Percentiles rank a stretch among this genome's conserved stretches.
Conservation (phyloP, 2,888 invertebrate genomes). For the Eumacrocentrus americanus region DNA sequence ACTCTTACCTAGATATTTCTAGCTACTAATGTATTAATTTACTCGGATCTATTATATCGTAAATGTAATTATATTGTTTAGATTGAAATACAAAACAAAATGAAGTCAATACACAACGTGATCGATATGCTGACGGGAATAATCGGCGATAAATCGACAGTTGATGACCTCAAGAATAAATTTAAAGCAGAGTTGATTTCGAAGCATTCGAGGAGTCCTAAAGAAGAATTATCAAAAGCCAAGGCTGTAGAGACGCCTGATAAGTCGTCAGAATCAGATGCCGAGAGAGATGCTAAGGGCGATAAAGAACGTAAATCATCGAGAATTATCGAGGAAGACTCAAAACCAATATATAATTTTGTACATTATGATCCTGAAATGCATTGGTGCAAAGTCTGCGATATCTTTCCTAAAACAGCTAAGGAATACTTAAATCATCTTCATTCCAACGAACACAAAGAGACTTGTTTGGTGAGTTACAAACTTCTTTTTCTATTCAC, state of each 20-base stretch:
- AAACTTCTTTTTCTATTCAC: constrained; percentile 33
- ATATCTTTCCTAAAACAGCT: constrained; percentile 85
- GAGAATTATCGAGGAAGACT: constrained; percentile 48
- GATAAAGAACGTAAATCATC: constrained; percentile 46
- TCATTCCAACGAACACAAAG: constrained; percentile 78
- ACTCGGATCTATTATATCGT: background rate
- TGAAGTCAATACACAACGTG: constrained; percentile 84
- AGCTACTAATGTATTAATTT: no score
- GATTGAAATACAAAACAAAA: constrained; percentile 79
- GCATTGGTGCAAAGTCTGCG: constrained; percentile 89
- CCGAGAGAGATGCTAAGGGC: constrained; percentile 51
- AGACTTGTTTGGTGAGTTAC: constrained; percentile 60
- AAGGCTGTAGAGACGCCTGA: constrained; percentile 50
- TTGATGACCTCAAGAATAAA: constrained; percentile 58
- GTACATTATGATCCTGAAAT: constrained; percentile 88
- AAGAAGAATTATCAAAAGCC: constrained; percentile 54
- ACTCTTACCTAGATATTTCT: no score
- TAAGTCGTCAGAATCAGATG: constrained; percentile 45
- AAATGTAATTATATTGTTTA: constrained; percentile 52
- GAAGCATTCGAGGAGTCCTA: constrained; percentile 54
- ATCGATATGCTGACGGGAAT: constrained; percentile 87
- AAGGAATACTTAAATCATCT: constrained; percentile 86
- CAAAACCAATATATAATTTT: constrained; percentile 71
- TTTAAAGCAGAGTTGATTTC: constrained; percentile 49
- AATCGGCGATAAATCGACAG: constrained; percentile 73